phyloP scores from a whole-genome alignment of 2,797 vertebrate species.

The Danio jaintianensis region DNA sequence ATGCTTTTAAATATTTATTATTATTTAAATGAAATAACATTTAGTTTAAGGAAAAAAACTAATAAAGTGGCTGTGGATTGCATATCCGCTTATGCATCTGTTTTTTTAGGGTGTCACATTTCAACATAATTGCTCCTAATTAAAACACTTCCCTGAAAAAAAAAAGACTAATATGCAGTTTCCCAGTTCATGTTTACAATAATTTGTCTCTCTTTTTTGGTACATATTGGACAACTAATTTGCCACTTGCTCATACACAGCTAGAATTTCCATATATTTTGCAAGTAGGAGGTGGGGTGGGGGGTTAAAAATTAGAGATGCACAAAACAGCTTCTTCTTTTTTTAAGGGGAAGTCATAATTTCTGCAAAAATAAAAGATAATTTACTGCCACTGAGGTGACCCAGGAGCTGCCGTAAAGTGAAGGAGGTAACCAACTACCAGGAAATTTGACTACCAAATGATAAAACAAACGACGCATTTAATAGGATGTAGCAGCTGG shows the following conservation, averaged over 20 bases:
- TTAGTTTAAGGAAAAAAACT: too few species aligned
- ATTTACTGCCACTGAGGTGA: conserved; percentile 42
- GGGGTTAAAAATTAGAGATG: conserved; percentile 44
- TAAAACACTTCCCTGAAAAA: conserved; percentile 24
- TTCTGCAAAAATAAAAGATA: conserved; percentile 40
- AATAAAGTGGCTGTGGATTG: too few species aligned
- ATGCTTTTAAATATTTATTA: too few species aligned
- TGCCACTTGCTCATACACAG: background rate
- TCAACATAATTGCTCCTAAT: conserved; percentile 48
- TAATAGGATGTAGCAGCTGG: conserved; percentile 51
- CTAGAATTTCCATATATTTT: background rate
- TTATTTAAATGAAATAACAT: too few species aligned
- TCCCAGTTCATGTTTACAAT: conserved; percentile 23
- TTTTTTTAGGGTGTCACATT: background rate
- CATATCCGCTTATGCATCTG: background rate
- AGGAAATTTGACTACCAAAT: conserved; percentile 43
- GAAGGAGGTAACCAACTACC: conserved; percentile 32
- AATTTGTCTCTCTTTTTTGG: background rate
- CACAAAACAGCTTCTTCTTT: conserved; percentile 22
- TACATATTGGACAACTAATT: background rate
- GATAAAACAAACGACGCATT: conserved; percentile 46
- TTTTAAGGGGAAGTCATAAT: conserved; percentile 20
- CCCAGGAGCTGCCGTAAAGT: conserved; percentile 15
- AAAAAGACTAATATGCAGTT: conserved; percentile 29
- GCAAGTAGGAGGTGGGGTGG: background rate